Percentiles rank a stretch among this genome's conserved stretches.
phyloP scores from a whole-genome alignment of 2,888 invertebrate genomes.

The Neoitamus cyanurus region DNA sequence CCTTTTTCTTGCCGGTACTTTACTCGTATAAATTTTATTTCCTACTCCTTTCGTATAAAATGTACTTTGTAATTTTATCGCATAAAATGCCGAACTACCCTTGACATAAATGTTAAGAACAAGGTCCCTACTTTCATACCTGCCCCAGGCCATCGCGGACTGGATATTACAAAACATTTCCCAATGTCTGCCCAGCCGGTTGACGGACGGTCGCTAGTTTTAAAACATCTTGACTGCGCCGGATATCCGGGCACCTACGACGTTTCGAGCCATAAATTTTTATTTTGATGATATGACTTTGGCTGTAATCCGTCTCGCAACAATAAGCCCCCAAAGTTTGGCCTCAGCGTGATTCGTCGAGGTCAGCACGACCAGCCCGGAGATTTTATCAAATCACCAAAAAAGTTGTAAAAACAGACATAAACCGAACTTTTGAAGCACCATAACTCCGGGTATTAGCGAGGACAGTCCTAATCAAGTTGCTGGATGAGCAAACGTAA shows the following conservation, averaged over 20 bases:
- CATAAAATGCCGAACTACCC: too few relatives aligned
- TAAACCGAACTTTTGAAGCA: background rate
- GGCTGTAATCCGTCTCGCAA: background rate
- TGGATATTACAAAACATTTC: too few relatives aligned
- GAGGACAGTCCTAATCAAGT: background rate
- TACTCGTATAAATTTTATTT: too few relatives aligned
- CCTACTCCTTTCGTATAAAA: too few relatives aligned
- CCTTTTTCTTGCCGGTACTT: too few relatives aligned
- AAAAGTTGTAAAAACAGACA: conserved; percentile 5
- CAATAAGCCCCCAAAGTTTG: background rate
- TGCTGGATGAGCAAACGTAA: background rate
- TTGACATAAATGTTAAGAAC: too few relatives aligned
- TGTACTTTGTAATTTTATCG: too few relatives aligned
- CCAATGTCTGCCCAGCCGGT: too few relatives aligned
- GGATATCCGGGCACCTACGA: background rate
- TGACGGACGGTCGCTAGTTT: too few relatives aligned
- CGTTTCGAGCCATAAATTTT: background rate
- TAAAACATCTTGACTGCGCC: background rate
- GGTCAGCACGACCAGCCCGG: background rate
- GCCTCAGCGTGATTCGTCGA: background rate
- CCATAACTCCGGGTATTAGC: background rate
- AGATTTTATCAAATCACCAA: background rate
- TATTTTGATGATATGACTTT: background rate
- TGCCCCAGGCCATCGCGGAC: too few relatives aligned
- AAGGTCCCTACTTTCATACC: too few relatives aligned